These are phyloP conservation scores for Forbesichthys papilliferus DNA, from an alignment of 2,113 vertebrate genomes.

Conservation along the genomic window DNA sequence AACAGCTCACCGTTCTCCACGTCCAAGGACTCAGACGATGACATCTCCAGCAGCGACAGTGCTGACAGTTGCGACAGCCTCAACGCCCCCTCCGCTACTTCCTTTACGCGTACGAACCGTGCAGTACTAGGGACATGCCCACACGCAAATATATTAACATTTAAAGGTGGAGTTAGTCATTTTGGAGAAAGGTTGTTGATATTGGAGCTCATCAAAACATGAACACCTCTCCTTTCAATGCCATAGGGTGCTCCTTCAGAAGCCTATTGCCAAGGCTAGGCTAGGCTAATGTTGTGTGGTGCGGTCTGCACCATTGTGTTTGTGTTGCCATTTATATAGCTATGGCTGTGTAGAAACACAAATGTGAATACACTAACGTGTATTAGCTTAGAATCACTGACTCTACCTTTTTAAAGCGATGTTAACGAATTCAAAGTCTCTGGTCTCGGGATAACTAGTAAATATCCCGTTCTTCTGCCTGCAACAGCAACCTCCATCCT, in stretches of 20 bases:
- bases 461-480: not conserved
- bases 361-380: too few species aligned
- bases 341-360: too few species aligned
- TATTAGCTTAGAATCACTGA: too few species aligned
- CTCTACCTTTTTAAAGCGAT: not conserved
- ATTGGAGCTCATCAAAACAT: too few species aligned
- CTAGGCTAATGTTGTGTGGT: too few species aligned
- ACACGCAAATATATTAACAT: not conserved
- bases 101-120: constrained; percentile 85
- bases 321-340: too few species aligned
- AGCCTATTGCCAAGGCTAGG: too few species aligned
- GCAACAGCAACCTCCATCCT: constrained; percentile 92
- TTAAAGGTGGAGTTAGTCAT: not conserved
- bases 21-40: constrained; percentile 89
- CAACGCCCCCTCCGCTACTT: constrained; percentile 83
- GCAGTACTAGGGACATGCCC: not conserved
- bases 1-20: constrained; percentile 85
- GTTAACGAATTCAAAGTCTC: not conserved
- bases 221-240: too few species aligned
- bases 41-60: constrained; percentile 95
- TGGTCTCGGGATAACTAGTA: not conserved
- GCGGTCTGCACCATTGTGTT: too few species aligned
- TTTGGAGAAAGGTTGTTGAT: too few species aligned
- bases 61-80: constrained; percentile 97
- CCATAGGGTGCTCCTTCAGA: too few species aligned